Percentiles rank a stretch among this genome's conserved stretches.
Conservation (phyloP, 2,797 vertebrate species). For the Corythornis leucogaster region DNA sequence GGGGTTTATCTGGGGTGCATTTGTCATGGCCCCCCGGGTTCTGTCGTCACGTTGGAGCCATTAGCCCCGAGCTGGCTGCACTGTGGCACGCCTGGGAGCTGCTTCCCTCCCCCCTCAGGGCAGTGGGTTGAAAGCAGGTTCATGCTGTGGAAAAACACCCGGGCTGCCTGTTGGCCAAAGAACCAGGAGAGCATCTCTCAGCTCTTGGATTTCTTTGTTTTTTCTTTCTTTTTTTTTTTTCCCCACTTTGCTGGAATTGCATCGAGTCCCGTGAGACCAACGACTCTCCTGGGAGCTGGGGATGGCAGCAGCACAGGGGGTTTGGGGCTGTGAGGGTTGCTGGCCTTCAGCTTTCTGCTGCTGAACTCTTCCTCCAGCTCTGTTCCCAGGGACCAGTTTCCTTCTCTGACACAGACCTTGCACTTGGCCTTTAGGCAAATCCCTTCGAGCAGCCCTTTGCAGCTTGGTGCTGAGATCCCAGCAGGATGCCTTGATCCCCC, state of each 20-base stretch:
- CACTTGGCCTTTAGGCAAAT: neutral
- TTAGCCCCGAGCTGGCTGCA: neutral
- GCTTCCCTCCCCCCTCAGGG: neutral
- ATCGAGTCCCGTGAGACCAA: neutral
- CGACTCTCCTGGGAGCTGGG: neutral
- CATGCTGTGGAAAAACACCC: slow-evolving; percentile 16
- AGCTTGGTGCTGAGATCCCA: neutral
- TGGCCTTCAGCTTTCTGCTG: neutral
- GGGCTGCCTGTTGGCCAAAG: neutral
- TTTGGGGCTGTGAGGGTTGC: neutral
- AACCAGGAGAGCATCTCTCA: neutral
- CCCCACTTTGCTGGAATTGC: no score
- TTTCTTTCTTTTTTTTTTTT: no score
- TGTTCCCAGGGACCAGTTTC: neutral
- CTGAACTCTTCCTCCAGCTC: neutral
- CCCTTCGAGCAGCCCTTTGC: neutral
- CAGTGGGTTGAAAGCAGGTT: neutral
- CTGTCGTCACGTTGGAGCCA: neutral
- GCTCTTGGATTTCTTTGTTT: neutral
- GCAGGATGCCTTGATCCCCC: neutral
- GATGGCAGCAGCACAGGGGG: neutral
- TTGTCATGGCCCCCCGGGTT: neutral
- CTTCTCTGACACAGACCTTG: neutral
- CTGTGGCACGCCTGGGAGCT: neutral
- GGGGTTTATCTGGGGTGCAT: neutral